Evolutionary conservation across 1,140 invertebrate species (phyloP).

Genomic region (Phortica variegata): DNA sequence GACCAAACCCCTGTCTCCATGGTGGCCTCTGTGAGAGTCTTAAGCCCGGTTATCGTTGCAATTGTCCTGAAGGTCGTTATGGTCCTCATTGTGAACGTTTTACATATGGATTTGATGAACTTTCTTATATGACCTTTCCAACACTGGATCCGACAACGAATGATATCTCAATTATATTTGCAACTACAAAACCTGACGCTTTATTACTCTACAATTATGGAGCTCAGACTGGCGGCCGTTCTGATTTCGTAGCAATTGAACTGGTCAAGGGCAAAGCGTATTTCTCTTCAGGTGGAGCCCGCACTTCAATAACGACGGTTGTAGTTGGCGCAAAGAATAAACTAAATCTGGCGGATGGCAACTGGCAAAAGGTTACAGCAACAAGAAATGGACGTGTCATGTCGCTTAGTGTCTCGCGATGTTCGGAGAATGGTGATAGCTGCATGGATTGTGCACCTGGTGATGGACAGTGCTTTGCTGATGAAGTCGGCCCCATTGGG

Average conservation of each 20-base stretch:
- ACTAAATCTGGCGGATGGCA: conserved; percentile 75
- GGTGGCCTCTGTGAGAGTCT: conserved; percentile 80
- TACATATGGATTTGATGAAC: conserved; percentile 83
- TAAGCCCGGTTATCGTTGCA: conserved; percentile 83
- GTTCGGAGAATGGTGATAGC: conserved; percentile 79
- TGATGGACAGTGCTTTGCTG: conserved; percentile 77
- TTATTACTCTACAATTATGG: conserved; percentile 90
- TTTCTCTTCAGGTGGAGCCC: conserved; percentile 86
- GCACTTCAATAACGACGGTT: conserved; percentile 80
- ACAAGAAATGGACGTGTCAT: conserved; percentile 84
- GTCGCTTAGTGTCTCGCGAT: conserved; percentile 77
- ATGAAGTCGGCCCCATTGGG: conserved; percentile 82
- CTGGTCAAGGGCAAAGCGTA: conserved; percentile 77
- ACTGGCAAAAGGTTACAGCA: conserved; percentile 89
- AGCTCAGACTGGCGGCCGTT: conserved; percentile 78
- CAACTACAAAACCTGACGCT: conserved; percentile 83
- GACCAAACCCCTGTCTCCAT: conserved; percentile 85
- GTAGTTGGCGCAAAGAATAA: conserved; percentile 63
- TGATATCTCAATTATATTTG: conserved; percentile 87
- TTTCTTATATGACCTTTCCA: conserved; percentile 87
- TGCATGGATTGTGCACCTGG: conserved; percentile 83
- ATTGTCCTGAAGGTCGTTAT: conserved; percentile 82
- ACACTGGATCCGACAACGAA: conserved; percentile 82
- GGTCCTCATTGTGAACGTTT: conserved; percentile 87
- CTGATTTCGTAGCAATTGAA: conserved; percentile 91